phyloP scores from a whole-genome alignment of 2,797 vertebrate species.

The Sebastes oblongus region DNA sequence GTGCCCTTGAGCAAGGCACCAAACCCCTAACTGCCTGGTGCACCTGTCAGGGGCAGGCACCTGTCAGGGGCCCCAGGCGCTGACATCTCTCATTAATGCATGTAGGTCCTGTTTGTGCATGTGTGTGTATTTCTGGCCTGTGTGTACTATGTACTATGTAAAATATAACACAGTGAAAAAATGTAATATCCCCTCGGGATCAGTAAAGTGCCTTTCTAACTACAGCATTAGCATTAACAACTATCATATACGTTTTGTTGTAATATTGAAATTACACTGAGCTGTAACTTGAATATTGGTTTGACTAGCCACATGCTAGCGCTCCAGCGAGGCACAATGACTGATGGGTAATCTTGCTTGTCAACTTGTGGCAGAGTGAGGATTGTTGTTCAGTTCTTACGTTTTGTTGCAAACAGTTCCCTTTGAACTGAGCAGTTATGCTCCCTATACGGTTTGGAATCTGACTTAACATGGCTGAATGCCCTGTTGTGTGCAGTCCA shows the following conservation, averaged over 20 bases:
- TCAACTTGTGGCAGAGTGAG: too few relatives aligned
- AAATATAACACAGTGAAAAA: too few relatives aligned
- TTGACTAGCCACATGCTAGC: not conserved
- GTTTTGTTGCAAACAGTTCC: not conserved
- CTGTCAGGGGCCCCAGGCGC: too few relatives aligned
- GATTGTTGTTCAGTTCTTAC: too few relatives aligned
- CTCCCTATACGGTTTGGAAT: not conserved
- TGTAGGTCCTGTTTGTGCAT: too few relatives aligned
- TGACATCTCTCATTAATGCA: too few relatives aligned
- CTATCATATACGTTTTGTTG: not conserved
- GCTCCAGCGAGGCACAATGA: not conserved
- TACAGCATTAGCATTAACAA: not conserved
- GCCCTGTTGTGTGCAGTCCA: not conserved
- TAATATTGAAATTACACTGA: not conserved
- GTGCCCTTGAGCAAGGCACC: too few relatives aligned
- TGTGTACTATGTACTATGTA: too few relatives aligned
- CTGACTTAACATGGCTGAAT: not conserved
- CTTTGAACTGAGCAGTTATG: not conserved
- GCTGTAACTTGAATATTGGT: not conserved
- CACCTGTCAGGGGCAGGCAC: too few relatives aligned
- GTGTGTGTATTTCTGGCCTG: too few relatives aligned
- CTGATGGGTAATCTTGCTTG: not conserved
- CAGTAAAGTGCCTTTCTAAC: not conserved
- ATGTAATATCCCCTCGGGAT: too few relatives aligned
- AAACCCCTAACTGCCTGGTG: too few relatives aligned